Base-by-base conservation (phyloP, 1,140 invertebrate genomes). In the Bombus turneri region DNA sequence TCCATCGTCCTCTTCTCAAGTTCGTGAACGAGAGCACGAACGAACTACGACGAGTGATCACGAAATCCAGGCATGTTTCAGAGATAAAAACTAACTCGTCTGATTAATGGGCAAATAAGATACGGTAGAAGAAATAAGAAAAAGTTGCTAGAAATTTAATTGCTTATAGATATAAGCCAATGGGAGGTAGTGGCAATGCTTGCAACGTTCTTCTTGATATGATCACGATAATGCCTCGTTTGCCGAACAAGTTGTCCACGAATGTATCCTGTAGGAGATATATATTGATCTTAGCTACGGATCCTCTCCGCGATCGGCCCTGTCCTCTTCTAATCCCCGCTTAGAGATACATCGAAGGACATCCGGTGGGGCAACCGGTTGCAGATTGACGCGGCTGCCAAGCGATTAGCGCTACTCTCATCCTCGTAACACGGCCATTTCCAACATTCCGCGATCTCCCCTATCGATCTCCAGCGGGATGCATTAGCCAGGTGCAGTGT, bases 401-500 rank as follows among this genome's bases (percentile, higher is more conserved):
- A 62, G 31, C 72, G 72, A 83, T 77, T 69, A 69, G 69, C 81
- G 62, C 64, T 34, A 18, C 31, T 18, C 62, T 22, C 57, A 12
- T n/a, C 3, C 22, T n/a, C 37, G 25, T 31, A 43, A 62, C 39
- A 72, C 76, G 41, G 53, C 68, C 64, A 39, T 81, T 12, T 64
- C 79, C n/a, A 31, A 41, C 62, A 10, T 71, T 41, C 18, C 34
- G 12, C 62, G 83, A 84, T 86, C 81, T 2, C 5, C 53, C 81
- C 75, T 78, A 88, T 91, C 83, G 90, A 91, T 87, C 86, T 87
- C 68, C 81, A 81, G 74, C 75, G 18, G 64, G 88, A 91, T 89
- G 91, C 92, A 92, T 93, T 92, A 92, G 92, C 89, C 90, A 89
- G 4, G 12, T 3, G 84, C 87, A 90, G 79, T 90, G 90, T 87